Evolutionary conservation across 2,797 vertebrate species (phyloP), one percentile per base, ranked within the genome.

Genomic region (Centropyge bicolor): DNA sequence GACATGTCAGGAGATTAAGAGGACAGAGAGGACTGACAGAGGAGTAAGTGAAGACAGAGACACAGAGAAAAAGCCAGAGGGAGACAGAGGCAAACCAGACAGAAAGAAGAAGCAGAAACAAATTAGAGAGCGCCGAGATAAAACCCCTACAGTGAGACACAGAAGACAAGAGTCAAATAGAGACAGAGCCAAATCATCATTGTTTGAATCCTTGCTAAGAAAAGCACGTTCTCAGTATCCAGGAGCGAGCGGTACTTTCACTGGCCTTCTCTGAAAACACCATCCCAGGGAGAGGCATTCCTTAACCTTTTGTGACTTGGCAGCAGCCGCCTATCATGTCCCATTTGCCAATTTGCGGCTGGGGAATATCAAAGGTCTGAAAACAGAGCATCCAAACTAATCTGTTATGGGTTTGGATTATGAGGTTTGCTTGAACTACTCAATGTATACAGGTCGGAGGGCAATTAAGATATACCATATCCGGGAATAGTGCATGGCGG

Each of bases 291-390:
- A 91, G 90, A 93, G 90, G 83, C 84, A 89, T 95, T 96, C 91
- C 89, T 89, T 89, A 81, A 91, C 92, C 91, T 91, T 83, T 90
- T 94, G 90, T 92, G 86, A 88, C 91, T 93, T 91, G 89, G 91
- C 89, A 91, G 86, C 57, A 71, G 57, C 68, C 45, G 57, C 49
- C 89, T 73, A 87, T 91, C 85, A 75, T 86, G 75, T 87, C 83
- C 79, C 54, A 68, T 85, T 71, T 81, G 81, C 74, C 85, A 81
- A 72, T 88, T 86, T 84, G 80, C 70, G 80, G 83, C 52, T 43
- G 54, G 69, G 64, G 67, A 85, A 80, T 84, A 82, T 84, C 62
- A 82, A 82, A 81, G 48, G 70, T 65, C 63, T 62, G 72, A 76
- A 81, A 86, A 85, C 43, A 70, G 52, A 31, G 19, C 73, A 75